Base-by-base conservation (phyloP, 2,888 invertebrate genomes). In the Argyra leucocephala region DNA sequence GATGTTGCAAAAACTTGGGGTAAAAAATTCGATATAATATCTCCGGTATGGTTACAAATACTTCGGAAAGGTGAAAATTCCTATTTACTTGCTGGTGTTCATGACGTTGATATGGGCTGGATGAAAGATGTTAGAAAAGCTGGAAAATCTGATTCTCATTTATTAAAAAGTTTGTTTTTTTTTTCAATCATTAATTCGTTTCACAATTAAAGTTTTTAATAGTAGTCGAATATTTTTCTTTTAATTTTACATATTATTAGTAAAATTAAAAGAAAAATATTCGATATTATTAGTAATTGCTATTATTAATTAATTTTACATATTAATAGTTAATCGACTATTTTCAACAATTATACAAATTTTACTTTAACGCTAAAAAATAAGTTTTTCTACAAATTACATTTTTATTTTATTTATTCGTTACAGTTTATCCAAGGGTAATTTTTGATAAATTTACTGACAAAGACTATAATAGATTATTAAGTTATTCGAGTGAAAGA, bases 31-130 rank as follows among this genome's bases (percentile, higher is more conserved):
- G 88, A 91, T 63, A 89, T 90, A 73, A 86, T 97, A 24, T 93
- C 96, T 0, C 97, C 97, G 0, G 96, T 96, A 0, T 98, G 97
- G 97, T 83, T 97, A 36, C 93, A 96, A 81, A 81, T 96, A 18
- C 84, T 86, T 67, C 81, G 88, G 57, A 85, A 85, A 66, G 84
- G 82, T 21, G 79, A 81, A 2, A 82, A 83, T 66, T 83, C 83
- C 22, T 90, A 89, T 75, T 84, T 86, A 63, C 78, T 91, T 63
- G 83, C 84, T 1, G 89, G 90, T 0, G 82, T 85, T 0, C 93
- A 95, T 78, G 94, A 96, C 81, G 85, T 95, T 63, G 93, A 95
- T 75, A 85, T 86, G 73, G 85, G 86, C 22, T 95, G 95, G 95
- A 82, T 93, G 74, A 84, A 84, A 69, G 85, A 87, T 69, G 87